Conservation (phyloP, 1,140 invertebrate genomes). For the Calycopis cecrops region DNA sequence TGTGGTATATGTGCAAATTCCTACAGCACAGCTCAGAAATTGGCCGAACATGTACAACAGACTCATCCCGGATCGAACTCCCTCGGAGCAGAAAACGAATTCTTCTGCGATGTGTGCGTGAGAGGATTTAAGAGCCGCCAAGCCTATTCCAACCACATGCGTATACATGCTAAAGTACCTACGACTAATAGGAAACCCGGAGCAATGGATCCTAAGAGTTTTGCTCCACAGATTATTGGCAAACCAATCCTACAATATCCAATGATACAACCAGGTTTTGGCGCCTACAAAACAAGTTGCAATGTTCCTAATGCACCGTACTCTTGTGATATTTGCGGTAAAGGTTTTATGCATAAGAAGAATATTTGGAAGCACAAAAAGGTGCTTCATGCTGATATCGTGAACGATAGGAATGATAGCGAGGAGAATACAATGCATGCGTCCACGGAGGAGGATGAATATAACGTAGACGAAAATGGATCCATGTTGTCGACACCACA, state of each 20-base stretch:
- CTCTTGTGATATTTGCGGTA: conserved; percentile 77
- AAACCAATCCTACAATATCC: conserved; percentile 59
- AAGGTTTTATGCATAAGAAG: conserved; percentile 75
- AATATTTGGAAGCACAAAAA: conserved; percentile 76
- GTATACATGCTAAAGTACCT: conserved; percentile 70
- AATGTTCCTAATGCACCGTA: conserved; percentile 63
- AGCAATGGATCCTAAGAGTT: conserved; percentile 42
- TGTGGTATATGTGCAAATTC: conserved; percentile 77
- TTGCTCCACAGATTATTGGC: conserved; percentile 58
- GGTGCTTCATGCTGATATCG: conserved; percentile 66
- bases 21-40: conserved; percentile 76
- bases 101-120: conserved; percentile 70
- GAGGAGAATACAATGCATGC: conserved; percentile 66
- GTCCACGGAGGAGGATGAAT: conserved; percentile 70
- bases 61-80: conserved; percentile 35
- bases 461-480: conserved; percentile 62
- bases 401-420: conserved; percentile 53
- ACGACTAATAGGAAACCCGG: conserved; percentile 65
- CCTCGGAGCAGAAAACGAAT: conserved; percentile 44
- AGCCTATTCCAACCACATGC: conserved; percentile 73
- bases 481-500: conserved; percentile 61
- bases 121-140: conserved; percentile 70
- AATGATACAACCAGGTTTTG: conserved; percentile 42
- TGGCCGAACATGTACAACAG: conserved; percentile 76
- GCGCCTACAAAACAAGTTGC: conserved; percentile 47